Evolutionary conservation across 2,888 invertebrate genomes (phyloP), one percentile per base, ranked within the genome.

Genomic region (Anorthoa munda): DNA sequence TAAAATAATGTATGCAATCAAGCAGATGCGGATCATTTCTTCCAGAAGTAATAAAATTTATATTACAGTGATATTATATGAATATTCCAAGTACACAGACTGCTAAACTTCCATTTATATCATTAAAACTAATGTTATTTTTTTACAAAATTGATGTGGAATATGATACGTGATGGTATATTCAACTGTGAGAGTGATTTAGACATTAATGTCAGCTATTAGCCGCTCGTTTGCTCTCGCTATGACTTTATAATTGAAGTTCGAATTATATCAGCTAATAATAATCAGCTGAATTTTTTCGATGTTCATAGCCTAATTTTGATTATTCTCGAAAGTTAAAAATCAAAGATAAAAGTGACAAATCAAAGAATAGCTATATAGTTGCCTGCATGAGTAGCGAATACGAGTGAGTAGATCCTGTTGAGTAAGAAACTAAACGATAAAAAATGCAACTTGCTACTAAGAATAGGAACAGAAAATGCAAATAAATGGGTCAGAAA

Each of bases 171-270:
- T 64, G 21, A 64, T 55, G 18, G 31, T 59, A 48, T 56, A 55
- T 15, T 31, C 12, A 45, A 53, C 18, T 15, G 17, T n/a, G 53
- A 48, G n/a, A 39, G 48, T 56, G 50, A 77, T 77, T 66, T 51
- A 58, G 31, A 66, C 23, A 71, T 74, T 51, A 79, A 61, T 63
- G 31, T 4, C 18, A 46, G 11, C 12, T 31, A 79, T 82, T 79
- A 79, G 12, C 51, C 69, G 65, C 66, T 76, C 58, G 66, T 84
- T 81, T 63, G 48, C 18, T 53, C 69, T 66, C 61, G 60, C 81
- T 86, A 86, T 82, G 72, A 9, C 31, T 73, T 84, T 85, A 75
- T 85, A 85, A 85, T 86, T 65, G 73, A 48, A 21, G 58, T 50
- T 31, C 11, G 13, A 45, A 39, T 60, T n/a, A 65, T n/a, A 76